Evolutionary conservation across 1,140 invertebrate genomes (phyloP), one percentile per base, ranked within the genome.

Genomic region (Plutomurus gul): DNA sequence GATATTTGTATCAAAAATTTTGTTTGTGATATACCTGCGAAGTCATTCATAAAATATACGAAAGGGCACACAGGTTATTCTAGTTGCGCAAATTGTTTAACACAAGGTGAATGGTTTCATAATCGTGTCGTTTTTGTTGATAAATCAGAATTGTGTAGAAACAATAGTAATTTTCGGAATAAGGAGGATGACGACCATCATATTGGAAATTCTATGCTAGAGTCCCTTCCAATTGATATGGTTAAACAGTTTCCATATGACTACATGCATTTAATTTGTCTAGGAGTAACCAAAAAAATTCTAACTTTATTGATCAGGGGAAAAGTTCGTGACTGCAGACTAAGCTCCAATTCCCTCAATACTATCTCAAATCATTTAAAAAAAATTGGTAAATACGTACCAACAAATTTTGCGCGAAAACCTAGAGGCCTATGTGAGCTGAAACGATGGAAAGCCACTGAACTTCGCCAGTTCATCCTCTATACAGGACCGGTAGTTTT

Each of bases 381-480:
- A 30, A 10, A 18, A 16, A 25, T 22, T 25, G 46, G 18, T 22
- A 56, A 25, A 0, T 47, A 20, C 75, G 83, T 85, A 39, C 84
- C 86, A 22, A n/a, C 16, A 40, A 86, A 88, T 80, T 88, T 87
- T 85, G 51, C 73, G 46, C 75, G 87, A 77, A 86, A 87, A 77
- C 86, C 86, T n/a, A 81, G 86, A 73, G 33, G 76, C 25, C 76
- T 88, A 1, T 37, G 65, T 18, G 85, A 88, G 49, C 25, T 87
- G 43, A 81, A 85, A 6, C 65, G 84, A 22, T 89, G 87, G 87
- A 89, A 88, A 83, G 87, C 86, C 6, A 88, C 87, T 46, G 88
- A 89, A 82, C 87, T 87, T 82, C 79, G 87, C 20, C 81, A 85
- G 56, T 87, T 88, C 83, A 75, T 89, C 22, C 77, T 88, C 1